Evolutionary conservation across 2,113 vertebrate genomes (phyloP).

Genomic region (Pelvicachromis taeniatus): DNA sequence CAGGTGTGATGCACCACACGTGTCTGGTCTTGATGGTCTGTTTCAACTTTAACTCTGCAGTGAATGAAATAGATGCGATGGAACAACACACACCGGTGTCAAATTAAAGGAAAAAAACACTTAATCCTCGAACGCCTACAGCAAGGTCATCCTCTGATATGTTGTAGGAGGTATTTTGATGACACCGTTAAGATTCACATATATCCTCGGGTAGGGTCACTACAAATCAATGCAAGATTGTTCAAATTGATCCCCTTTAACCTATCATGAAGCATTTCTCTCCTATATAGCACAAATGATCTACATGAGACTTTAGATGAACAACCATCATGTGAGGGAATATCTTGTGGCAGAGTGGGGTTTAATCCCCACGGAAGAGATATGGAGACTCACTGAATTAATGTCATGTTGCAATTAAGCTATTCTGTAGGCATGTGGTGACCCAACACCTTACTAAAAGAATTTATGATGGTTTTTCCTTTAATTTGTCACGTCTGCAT

Average conservation of each 20-base stretch:
- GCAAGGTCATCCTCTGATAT: neutral
- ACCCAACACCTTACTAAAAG: neutral
- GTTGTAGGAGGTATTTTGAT: neutral
- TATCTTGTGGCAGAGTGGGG: neutral
- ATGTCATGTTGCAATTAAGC: neutral
- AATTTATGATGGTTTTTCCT: neutral
- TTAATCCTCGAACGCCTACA: neutral
- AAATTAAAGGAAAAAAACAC: neutral
- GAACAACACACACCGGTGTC: neutral
- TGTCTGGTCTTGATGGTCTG: neutral
- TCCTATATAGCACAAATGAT: neutral
- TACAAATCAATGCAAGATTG: neutral
- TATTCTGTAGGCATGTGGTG: neutral
- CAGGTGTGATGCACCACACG: neutral
- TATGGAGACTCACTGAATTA: neutral
- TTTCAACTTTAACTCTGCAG: neutral
- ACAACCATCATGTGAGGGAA: neutral
- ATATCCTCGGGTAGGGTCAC: neutral
- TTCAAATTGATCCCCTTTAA: neutral
- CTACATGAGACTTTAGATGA: neutral
- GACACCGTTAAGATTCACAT: neutral
- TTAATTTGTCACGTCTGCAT: neutral
- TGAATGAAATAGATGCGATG: neutral
- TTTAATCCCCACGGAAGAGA: neutral
- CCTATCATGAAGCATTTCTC: neutral